Conservation (phyloP, 2,888 invertebrate species). For the Lymantria monacha region DNA sequence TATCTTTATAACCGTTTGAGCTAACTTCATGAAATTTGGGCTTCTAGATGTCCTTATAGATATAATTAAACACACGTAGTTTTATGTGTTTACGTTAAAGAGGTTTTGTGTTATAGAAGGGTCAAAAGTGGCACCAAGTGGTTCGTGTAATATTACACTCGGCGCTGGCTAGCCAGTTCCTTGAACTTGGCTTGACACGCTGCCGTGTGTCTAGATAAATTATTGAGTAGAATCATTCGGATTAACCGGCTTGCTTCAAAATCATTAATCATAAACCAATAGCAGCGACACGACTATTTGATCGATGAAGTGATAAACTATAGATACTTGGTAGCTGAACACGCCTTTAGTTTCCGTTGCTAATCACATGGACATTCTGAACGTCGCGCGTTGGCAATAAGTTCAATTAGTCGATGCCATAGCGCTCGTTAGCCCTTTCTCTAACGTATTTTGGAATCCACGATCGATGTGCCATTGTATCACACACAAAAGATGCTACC, state of each 20-base stretch:
- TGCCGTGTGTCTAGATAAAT: too few species aligned
- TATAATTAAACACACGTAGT: too few species aligned
- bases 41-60: too few species aligned
- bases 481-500: slow-evolving; percentile 70
- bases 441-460: slow-evolving; percentile 60
- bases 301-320: slow-evolving; percentile 59
- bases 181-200: too few species aligned
- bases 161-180: too few species aligned
- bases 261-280: slow-evolving; percentile 49
- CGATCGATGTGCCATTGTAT: slow-evolving; percentile 75
- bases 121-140: too few species aligned
- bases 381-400: slow-evolving; percentile 48
- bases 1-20: too few species aligned
- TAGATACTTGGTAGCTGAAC: slow-evolving; percentile 49
- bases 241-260: neutral
- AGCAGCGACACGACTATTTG: slow-evolving; percentile 41
- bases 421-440: slow-evolving; percentile 63
- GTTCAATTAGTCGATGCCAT: slow-evolving; percentile 65
- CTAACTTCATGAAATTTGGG: too few species aligned
- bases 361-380: slow-evolving; percentile 42
- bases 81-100: too few species aligned
- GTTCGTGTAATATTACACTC: too few species aligned
- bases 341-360: slow-evolving; percentile 47
- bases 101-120: too few species aligned
- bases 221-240: neutral